Base-by-base conservation (phyloP, 1,140 invertebrate species). In the Mya arenaria region DNA sequence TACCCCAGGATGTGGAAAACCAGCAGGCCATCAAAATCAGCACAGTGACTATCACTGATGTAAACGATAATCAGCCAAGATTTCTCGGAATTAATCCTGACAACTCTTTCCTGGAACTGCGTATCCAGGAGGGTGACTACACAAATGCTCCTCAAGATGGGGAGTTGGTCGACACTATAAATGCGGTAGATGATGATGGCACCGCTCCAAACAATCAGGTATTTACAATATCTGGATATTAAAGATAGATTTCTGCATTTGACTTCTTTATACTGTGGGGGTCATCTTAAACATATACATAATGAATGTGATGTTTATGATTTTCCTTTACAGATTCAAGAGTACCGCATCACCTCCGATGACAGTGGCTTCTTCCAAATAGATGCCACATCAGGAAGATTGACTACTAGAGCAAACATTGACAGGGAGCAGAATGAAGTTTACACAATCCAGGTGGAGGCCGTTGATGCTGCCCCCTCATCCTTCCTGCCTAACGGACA, bases 41-140 rank as follows among this genome's bases (percentile, higher is more conserved):
- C 3, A 83, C 65, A 4, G 73, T 86, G 2, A 56, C 60, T 36
- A 69, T 86, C 15, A 73, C 44, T 32, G 86, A 87, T 66, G 79
- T 60, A 23, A 87, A 87, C 39, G 82, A 87, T 62, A 66, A 85
- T 55, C 32, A 62, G 28, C 86, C 86, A 1, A 37, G 66, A 37
- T 85, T 87, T 66, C 23, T 48, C 25, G 82, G 80, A 5, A 37
- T 3, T 19, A 39, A 44, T 62, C n/a, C 41, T 5, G 55, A 80
- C 25, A 60, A 32, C 34, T 32, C 36, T 19, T 71, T 28, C 41
- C 30, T 80, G 1, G 77, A 30, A 84, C 85, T 77, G 74, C 74
- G 63, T 82, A 87, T 34, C 23, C 6, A 48, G 10, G 10, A 48
- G 10, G 10, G 10, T 48, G 41, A 13, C 41, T 19, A 48, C 10